These are phyloP conservation scores for Drosophila sechellia DNA, from an alignment of 1,140 invertebrate genomes.

Conservation along the genomic window DNA sequence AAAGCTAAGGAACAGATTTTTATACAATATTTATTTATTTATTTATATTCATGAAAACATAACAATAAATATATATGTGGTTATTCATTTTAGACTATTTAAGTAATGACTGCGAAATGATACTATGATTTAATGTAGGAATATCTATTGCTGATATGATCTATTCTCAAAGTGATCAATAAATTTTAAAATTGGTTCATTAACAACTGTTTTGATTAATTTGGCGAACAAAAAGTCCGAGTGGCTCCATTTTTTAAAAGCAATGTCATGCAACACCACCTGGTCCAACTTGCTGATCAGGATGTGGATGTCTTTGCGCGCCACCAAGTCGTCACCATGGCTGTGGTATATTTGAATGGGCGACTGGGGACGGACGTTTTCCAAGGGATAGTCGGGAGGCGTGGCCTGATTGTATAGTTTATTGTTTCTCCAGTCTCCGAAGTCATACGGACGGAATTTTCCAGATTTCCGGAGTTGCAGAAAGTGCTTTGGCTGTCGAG, in stretches of 20 bases:
- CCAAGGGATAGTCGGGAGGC: conserved; percentile 87
- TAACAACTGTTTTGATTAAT: conserved; percentile 77
- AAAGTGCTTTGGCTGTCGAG: conserved; percentile 89
- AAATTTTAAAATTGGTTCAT: conserved; percentile 79
- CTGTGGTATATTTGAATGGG: conserved; percentile 89
- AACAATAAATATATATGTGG: too few species aligned
- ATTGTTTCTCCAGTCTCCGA: conserved; percentile 72
- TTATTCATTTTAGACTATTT: too few species aligned
- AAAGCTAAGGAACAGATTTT: too few species aligned
- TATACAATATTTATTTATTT: too few species aligned
- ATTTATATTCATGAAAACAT: too few species aligned
- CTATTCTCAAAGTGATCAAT: conserved; percentile 75
- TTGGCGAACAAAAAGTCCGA: conserved; percentile 84
- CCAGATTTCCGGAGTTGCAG: conserved; percentile 85
- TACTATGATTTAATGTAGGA: too few species aligned
- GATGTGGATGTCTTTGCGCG: neutral
- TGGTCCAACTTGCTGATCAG: conserved; percentile 1
- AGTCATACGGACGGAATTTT: conserved; percentile 82
- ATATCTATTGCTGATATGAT: too few species aligned
- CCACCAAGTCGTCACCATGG: conserved; percentile 85
- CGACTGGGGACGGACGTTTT: conserved; percentile 84
- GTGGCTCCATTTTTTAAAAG: neutral
- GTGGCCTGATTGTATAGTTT: conserved; percentile 71
- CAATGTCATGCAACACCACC: neutral
- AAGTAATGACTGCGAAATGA: too few species aligned